Conservation (phyloP, 2,797 vertebrate genomes). For the Sphenopsis melanotis region DNA sequence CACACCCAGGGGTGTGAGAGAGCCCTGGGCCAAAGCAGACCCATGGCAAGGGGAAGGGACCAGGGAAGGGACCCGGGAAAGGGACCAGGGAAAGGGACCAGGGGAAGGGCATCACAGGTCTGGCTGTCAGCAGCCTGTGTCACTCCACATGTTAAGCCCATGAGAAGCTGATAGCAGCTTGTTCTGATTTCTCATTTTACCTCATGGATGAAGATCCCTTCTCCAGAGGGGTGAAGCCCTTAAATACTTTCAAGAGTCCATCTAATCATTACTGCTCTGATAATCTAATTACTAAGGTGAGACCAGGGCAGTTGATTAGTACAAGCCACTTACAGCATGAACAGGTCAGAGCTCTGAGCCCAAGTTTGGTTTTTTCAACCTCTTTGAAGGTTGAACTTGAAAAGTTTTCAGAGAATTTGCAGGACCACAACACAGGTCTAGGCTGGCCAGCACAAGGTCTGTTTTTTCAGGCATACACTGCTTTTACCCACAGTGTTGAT, state of each 20-base stretch:
- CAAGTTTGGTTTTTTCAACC: background rate
- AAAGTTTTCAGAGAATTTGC: background rate
- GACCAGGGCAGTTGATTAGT: background rate
- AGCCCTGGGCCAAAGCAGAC: background rate
- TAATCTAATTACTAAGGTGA: background rate
- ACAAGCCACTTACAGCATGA: background rate
- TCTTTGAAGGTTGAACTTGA: background rate
- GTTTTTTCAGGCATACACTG: background rate
- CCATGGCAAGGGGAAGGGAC: background rate
- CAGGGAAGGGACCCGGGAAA: background rate
- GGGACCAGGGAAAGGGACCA: background rate
- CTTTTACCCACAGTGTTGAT: background rate
- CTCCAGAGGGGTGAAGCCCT: background rate
- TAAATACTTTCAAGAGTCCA: background rate
- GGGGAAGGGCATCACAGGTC: rapidly evolving
- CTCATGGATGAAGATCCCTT: background rate
- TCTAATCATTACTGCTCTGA: background rate
- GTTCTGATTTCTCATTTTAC: background rate
- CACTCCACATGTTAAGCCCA: background rate
- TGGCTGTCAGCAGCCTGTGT: background rate
- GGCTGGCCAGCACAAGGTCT: background rate
- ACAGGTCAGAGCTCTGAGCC: background rate
- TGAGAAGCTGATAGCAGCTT: background rate
- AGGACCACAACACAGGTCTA: background rate
- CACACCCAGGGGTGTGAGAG: rapidly evolving